A percentile compares a stretch with the other conserved stretches of the same genome.
These are phyloP conservation scores for Drosophila acutilabella DNA, from an alignment of 2,888 invertebrate species.

Conservation along the genomic window DNA sequence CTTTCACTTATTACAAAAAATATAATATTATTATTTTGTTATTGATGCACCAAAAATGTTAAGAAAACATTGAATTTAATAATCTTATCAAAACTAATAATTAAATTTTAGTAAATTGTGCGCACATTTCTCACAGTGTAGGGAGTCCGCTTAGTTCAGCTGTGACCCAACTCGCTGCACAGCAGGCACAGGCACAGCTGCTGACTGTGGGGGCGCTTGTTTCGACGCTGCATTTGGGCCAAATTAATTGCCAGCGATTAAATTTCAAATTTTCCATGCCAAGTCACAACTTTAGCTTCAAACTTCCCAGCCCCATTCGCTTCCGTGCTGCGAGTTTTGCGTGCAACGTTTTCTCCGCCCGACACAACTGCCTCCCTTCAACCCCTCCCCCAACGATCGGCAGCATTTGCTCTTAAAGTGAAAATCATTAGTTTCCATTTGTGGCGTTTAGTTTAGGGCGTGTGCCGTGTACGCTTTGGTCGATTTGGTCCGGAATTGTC, in stretches of 20 bases:
- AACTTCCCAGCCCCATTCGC: slow-evolving; percentile 45
- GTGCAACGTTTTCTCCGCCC: slow-evolving; percentile 43
- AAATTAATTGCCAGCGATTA: slow-evolving; percentile 81
- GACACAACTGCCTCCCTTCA: background rate
- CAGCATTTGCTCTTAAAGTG: slow-evolving; percentile 50
- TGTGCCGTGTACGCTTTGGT: slow-evolving; percentile 45
- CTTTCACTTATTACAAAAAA: too few species aligned
- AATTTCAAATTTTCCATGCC: slow-evolving; percentile 81
- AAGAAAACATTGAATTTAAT: too few species aligned
- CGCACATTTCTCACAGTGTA: background rate
- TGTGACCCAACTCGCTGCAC: slow-evolving; percentile 65
- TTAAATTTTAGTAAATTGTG: background rate
- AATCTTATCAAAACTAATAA: background rate
- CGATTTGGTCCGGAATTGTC: slow-evolving; percentile 42
- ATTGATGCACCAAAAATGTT: too few species aligned
- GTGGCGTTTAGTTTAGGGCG: slow-evolving; percentile 75
- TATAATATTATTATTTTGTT: too few species aligned
- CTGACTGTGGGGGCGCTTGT: slow-evolving; percentile 73
- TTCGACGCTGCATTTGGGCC: slow-evolving; percentile 66
- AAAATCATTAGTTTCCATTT: slow-evolving; percentile 80
- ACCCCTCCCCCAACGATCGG: background rate
- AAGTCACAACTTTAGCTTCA: slow-evolving; percentile 42
- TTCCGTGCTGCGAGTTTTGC: slow-evolving; percentile 75
- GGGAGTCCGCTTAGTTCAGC: slow-evolving; percentile 19
- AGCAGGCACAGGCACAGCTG: slow-evolving; percentile 74